Base-by-base conservation (phyloP, 1,140 invertebrate species). In the Vanessa tameamea region DNA sequence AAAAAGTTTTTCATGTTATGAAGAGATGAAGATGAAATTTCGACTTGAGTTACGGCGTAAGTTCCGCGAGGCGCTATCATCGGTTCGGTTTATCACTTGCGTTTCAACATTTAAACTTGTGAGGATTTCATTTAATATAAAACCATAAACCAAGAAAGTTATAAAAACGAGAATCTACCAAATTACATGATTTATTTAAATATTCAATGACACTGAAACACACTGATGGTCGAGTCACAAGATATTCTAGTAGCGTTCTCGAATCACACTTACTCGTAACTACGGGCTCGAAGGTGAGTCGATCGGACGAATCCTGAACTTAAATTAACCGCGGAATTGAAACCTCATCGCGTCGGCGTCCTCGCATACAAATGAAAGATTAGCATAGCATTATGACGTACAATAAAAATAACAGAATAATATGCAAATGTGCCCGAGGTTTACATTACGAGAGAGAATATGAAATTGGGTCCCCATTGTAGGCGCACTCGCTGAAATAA, bases 1-100 rank as follows among this genome's bases (percentile, higher is more conserved):
- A 69, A 69, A 69, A 59, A 69, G 66, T 69, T 69, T 67, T 61
- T 61, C 20, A 47, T 68, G 66, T 57, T 47, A 47, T 68, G 66
- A 68, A 23, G 66, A 68, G 66, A 68, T 57, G 66, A 31, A 68
- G 66, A 68, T 68, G 66, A 59, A 69, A 69, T 69, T 69, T 47
- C 31, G 66, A 57, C 51, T 69, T 69, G 66, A 69, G 66, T 69
- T 57, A 68, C 51, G 51, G 51, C n/a, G 23, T 20, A 68, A 68
- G 51, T 68, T 69, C 16, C 66, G 37, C 31, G 65, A 55, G 65
- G n/a, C 65, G 65, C 66, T 69, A 69, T 69, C 66, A 69, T 47
- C 53, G 66, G 37, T 31, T 37, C 66, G 15, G 31, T 69, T 59
- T 69, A 69, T 61, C 57, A 50, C 57, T 61, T 37, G 50, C 68